A percentile compares a stretch with the other conserved stretches of the same genome.
Conservation (phyloP, 2,113 vertebrate species). For the Motacilla tschutschensis region DNA sequence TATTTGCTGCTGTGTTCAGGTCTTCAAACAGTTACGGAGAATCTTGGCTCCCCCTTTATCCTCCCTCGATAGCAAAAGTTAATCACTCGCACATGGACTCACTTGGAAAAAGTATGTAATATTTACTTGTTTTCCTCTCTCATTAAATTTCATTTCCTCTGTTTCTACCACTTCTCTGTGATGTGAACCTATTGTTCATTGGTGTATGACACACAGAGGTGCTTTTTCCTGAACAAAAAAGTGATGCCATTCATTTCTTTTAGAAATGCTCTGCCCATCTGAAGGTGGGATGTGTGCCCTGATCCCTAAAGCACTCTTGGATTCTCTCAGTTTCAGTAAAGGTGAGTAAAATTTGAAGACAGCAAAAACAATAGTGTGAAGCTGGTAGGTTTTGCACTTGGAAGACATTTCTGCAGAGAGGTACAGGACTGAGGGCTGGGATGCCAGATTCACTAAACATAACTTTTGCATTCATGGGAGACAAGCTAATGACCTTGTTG, state of each 20-base stretch:
- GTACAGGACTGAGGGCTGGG: background rate
- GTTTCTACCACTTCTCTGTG: background rate
- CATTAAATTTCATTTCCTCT: slow-evolving; percentile 43
- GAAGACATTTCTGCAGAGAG: background rate
- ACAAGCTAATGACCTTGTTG: background rate
- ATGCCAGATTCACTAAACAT: background rate
- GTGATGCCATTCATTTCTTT: background rate
- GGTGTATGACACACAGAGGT: background rate
- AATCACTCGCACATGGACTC: slow-evolving; percentile 55
- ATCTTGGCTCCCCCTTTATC: slow-evolving; percentile 37
- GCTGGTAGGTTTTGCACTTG: background rate
- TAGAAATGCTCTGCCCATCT: background rate
- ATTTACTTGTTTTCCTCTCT: slow-evolving; percentile 54
- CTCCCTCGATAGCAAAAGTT: slow-evolving; percentile 40
- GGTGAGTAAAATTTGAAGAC: background rate
- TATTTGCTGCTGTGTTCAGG: slow-evolving; percentile 32
- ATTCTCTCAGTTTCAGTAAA: background rate
- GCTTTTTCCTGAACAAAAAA: background rate
- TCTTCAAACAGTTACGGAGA: slow-evolving; percentile 22
- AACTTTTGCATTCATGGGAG: background rate
- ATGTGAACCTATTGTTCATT: slow-evolving; percentile 10
- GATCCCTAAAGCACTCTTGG: background rate
- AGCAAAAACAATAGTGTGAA: background rate
- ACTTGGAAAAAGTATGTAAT: background rate
- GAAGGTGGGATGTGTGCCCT: background rate